phyloP scores from a whole-genome alignment of 2,888 invertebrate genomes.

The Meloe dianella region DNA sequence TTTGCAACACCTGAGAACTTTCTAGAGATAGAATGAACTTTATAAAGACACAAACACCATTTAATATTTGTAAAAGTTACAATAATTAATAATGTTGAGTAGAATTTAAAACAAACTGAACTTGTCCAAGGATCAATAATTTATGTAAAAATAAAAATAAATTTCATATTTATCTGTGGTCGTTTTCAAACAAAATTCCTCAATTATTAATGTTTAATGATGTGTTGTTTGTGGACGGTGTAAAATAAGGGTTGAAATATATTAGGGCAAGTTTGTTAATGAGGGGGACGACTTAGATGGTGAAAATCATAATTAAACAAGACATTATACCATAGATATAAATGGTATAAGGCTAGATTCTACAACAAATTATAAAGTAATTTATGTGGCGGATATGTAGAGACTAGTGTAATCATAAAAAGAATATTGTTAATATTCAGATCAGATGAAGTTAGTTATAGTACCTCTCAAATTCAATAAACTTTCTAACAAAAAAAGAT shows the following conservation, averaged over 20 bases:
- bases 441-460: no score
- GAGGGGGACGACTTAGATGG: not conserved
- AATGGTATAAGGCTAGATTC: not conserved
- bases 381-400: not conserved
- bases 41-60: not conserved
- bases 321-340: not conserved
- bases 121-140: not conserved
- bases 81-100: not conserved
- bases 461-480: no score
- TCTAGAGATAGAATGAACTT: not conserved
- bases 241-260: not conserved
- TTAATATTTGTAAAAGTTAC: not conserved
- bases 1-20: constrained; percentile 2
- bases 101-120: not conserved
- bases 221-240: no score
- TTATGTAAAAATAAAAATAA: no score
- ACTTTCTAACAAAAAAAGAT: no score
- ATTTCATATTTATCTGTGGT: no score
- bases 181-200: no score
- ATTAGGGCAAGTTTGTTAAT: not conserved
- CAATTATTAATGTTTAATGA: no score
- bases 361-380: not conserved
- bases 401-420: no score
- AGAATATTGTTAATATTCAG: no score
- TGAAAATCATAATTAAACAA: not conserved